Evolutionary conservation across 2,113 vertebrate species (phyloP).

Genomic region (Channa argus): DNA sequence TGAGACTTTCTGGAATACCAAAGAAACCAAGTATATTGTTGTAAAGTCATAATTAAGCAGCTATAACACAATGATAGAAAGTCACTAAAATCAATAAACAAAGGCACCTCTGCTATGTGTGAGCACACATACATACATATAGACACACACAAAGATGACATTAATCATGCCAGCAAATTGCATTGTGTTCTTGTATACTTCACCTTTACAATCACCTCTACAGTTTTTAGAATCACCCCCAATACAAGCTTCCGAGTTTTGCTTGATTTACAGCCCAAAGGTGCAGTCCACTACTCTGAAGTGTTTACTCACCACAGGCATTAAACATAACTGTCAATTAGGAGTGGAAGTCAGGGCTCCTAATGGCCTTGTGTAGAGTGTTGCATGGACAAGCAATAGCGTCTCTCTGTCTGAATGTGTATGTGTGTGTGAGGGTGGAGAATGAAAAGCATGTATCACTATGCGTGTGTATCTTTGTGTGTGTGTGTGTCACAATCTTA

Average conservation of each 20-base stretch:
- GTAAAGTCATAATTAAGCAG: not conserved
- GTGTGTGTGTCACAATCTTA: conserved; percentile 39
- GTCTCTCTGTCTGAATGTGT: conserved; percentile 60
- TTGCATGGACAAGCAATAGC: conserved; percentile 64
- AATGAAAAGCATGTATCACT: conserved; percentile 13
- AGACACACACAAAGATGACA: not conserved
- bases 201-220: conserved; percentile 40
- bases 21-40: not conserved
- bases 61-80: not conserved
- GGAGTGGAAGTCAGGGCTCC: conserved; percentile 64
- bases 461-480: conserved; percentile 14
- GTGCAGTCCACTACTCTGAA: conserved; percentile 55
- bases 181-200: conserved; percentile 11
- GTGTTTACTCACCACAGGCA: conserved; percentile 74
- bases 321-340: conserved; percentile 79
- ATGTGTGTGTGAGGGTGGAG: conserved; percentile 1
- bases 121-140: not conserved
- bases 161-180: conserved; percentile 12
- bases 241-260: conserved; percentile 30
- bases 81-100: not conserved
- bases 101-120: not conserved
- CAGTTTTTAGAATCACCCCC: conserved; percentile 27
- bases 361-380: conserved; percentile 73
- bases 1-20: too few species aligned
- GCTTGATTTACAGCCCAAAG: conserved; percentile 61